Evolutionary conservation across 2,113 vertebrate genomes (phyloP).

Genomic region (Clarias macrocephalus): DNA sequence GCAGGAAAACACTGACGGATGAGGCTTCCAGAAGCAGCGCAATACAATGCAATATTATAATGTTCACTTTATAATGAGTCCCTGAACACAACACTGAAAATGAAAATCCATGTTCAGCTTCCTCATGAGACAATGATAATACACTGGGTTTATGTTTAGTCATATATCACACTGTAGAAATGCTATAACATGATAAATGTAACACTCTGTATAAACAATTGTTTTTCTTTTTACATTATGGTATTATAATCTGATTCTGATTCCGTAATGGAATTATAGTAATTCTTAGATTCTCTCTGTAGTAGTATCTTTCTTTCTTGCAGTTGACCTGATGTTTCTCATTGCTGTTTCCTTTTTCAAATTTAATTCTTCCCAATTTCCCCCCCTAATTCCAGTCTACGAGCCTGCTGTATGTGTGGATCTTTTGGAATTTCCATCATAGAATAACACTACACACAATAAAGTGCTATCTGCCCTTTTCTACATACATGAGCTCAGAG

Average conservation of each 20-base stretch:
- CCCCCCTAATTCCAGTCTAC: background rate
- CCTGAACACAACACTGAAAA: background rate
- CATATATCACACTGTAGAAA: background rate
- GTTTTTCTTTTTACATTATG: background rate
- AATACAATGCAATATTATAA: background rate
- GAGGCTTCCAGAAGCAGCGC: constrained; percentile 7
- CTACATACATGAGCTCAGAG: no score
- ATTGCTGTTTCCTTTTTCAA: background rate
- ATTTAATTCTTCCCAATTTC: background rate
- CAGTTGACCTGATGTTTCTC: background rate
- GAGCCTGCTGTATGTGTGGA: background rate
- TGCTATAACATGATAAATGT: background rate
- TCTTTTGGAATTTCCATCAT: background rate
- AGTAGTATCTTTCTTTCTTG: background rate
- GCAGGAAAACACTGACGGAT: constrained; percentile 51
- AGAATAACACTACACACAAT: no score
- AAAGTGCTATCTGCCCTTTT: no score
- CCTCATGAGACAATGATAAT: background rate
- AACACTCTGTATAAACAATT: background rate
- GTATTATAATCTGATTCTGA: background rate
- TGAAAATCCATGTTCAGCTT: background rate
- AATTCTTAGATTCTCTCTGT: background rate
- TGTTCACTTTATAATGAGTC: background rate
- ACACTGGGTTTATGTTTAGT: background rate
- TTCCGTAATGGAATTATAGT: background rate